Evolutionary conservation across 2,113 vertebrate species (phyloP), one percentile per base, ranked within the genome.

Genomic region (Gobius niger): DNA sequence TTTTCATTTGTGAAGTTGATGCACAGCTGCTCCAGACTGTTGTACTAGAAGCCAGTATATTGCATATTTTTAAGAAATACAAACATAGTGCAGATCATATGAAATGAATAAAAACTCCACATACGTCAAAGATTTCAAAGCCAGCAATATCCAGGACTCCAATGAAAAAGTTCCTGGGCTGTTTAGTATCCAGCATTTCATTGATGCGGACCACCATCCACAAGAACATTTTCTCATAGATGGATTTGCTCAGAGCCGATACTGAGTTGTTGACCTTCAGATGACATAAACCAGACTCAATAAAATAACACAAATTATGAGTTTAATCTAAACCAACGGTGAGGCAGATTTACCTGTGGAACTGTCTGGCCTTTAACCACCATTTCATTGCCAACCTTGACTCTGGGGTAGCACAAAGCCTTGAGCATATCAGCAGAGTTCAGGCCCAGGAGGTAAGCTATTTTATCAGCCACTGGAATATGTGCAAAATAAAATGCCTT

Each of bases 1-100:
- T 96, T 96, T 79, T 96, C 95, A 63, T 96, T 96, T 73, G 94
- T 95, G 86, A 95, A 95, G 76, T 95, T 95, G 84, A 95, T 95
- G 79, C 94, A 95, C 8, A 95, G 90, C 87, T 95, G 95, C 67
- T 96, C 95, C 85, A 96, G 81, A 80, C 94, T 96, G 88, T 95
- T 95, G 15, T 10, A 84, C 79, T 84, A 42, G 7, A 60, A 13
- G 9, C 7, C 7, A 41, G 42, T 7, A 4, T 19, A 14, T 12
- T 13, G 4, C 5, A 34, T 7, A 34, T 56, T 56, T 19, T 19
- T 1, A 40, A 15, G 9, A 5, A n/a, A n/a, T n/a, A 15, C 7
- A 60, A 53, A 9, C 10, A 11, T 7, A 14, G 0, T 2, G 12
- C 7, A 42, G 3, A 42, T 60, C 15, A 15, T 9, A 3, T 0